These are phyloP conservation scores for Numenius phaeopus DNA, from an alignment of 2,797 vertebrate genomes.

Conservation along the genomic window DNA sequence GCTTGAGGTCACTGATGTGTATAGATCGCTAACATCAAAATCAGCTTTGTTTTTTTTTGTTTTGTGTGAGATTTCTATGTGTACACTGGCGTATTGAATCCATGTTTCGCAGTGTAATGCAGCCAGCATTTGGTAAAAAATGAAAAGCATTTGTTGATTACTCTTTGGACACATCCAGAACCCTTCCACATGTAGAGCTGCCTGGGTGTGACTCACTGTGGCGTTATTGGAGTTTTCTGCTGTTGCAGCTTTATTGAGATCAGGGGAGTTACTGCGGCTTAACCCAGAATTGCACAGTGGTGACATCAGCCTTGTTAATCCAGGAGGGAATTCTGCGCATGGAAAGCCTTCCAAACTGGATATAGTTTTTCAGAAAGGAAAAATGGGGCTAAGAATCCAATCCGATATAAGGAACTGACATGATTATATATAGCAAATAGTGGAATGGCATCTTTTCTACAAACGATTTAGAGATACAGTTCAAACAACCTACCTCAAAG, in stretches of 20 bases:
- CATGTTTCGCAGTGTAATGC: accelerated
- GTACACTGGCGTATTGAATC: background rate
- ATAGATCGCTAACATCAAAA: background rate
- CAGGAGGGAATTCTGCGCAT: conserved; percentile 38
- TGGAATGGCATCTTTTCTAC: background rate
- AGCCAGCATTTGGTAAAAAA: background rate
- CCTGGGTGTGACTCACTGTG: conserved; percentile 21
- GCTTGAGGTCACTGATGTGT: background rate
- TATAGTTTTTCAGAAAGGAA: conserved; percentile 11
- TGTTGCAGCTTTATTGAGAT: conserved; percentile 54
- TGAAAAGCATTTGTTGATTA: background rate
- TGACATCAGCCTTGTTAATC: conserved; percentile 63
- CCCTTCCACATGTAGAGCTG: background rate
- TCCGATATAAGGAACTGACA: background rate
- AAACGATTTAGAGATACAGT: background rate
- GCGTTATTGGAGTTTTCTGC: background rate
- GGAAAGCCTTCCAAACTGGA: conserved; percentile 23
- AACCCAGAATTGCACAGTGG: conserved; percentile 37
- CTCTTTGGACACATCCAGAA: background rate
- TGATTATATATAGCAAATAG: background rate
- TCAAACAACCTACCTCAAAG: background rate
- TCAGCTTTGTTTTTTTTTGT: accelerated
- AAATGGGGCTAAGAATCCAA: conserved; percentile 9
- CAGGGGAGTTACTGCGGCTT: conserved; percentile 48
- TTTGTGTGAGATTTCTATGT: background rate